Evolutionary conservation across 1,140 invertebrate species (phyloP).

Genomic region (Lepidurus packardi): DNA sequence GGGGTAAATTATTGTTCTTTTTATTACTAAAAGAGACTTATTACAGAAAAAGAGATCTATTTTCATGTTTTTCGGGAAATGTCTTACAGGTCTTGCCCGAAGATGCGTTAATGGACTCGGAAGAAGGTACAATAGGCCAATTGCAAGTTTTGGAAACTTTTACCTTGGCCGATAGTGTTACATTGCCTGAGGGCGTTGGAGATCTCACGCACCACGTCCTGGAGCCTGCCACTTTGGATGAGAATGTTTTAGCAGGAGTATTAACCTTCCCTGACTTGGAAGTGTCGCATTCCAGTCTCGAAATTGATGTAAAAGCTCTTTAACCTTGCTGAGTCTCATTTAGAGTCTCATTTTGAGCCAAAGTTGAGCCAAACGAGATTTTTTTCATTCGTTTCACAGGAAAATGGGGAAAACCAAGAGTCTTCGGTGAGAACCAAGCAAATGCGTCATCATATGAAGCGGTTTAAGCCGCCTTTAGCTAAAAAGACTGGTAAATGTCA

Average conservation of each 20-base stretch:
- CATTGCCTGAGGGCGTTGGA: not conserved
- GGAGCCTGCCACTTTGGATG: not conserved
- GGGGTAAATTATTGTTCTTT: not conserved
- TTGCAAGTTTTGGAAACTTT: not conserved
- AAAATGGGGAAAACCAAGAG: constrained; percentile 22
- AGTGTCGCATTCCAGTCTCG: not conserved
- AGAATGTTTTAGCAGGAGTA: not conserved
- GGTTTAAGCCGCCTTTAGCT: not conserved
- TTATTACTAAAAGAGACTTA: not conserved
- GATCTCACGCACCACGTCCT: not conserved
- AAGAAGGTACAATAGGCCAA: not conserved
- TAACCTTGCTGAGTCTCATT: not conserved
- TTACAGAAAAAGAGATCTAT: no score
- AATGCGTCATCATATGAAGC: not conserved
- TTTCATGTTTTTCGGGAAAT: no score
- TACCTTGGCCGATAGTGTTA: not conserved
- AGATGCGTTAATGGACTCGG: constrained; percentile 4
- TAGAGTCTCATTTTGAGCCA: not conserved
- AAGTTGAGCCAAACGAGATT: not conserved
- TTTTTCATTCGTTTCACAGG: not conserved
- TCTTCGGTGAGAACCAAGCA: not conserved
- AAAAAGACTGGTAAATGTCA: constrained; percentile 32
- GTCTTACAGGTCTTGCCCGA: not conserved
- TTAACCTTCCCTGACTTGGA: not conserved
- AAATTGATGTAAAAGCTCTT: not conserved